Conservation (phyloP, 2,888 invertebrate genomes). For the Papilio gigon region DNA sequence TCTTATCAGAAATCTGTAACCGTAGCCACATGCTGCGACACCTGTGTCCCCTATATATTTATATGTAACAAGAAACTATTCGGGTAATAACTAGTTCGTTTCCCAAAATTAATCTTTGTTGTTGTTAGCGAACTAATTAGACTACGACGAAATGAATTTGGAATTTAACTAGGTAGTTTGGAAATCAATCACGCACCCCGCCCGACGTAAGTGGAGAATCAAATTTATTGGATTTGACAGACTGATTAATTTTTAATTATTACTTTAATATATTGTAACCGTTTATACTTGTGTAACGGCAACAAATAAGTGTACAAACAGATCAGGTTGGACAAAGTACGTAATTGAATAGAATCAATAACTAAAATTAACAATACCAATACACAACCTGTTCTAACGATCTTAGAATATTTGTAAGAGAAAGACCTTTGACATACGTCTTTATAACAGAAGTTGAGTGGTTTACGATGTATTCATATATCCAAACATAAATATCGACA, state of each 20-base stretch:
- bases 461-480: neutral
- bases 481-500: neutral
- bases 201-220: neutral
- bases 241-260: conserved; percentile 13
- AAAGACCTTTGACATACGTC: neutral
- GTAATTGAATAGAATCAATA: too few relatives aligned
- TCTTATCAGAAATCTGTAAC: neutral
- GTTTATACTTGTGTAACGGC: neutral
- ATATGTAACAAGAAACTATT: neutral
- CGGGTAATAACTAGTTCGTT: neutral
- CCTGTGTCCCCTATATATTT: neutral
- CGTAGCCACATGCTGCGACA: neutral
- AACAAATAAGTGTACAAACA: neutral
- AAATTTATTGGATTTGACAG: conserved; percentile 21
- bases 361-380: too few relatives aligned
- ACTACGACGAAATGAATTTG: conserved; percentile 5
- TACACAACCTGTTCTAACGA: too few relatives aligned
- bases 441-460: neutral
- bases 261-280: neutral
- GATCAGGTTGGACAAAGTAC: too few relatives aligned
- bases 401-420: too few relatives aligned
- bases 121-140: conserved; percentile 12
- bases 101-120: conserved; percentile 1
- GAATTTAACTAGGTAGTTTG: conserved; percentile 2
- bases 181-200: conserved; percentile 16